Evolutionary conservation across 1,140 invertebrate genomes (phyloP).

Genomic region (Drosophila teissieri): DNA sequence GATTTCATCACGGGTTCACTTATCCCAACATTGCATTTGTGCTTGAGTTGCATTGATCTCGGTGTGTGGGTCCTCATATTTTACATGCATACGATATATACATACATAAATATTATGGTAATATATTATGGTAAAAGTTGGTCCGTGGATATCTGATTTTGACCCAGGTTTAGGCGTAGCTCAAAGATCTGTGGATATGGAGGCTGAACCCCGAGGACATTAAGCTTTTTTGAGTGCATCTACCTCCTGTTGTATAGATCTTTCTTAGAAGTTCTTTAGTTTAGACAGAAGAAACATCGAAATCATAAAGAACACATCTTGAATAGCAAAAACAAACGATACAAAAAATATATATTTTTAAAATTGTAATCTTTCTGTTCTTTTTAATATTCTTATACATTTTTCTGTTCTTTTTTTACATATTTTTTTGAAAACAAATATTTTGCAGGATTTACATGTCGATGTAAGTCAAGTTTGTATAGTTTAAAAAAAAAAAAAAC

Average conservation of each 20-base stretch:
- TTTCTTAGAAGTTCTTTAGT: constrained; percentile 50
- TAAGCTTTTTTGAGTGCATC: constrained; percentile 40
- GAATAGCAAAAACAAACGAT: constrained; percentile 14
- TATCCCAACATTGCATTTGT: constrained; percentile 54
- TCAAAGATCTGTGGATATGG: neutral
- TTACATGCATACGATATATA: constrained; percentile 12
- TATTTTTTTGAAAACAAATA: constrained; percentile 77
- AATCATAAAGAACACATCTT: constrained; percentile 3
- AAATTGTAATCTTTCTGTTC: constrained; percentile 58
- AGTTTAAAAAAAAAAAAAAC: constrained; percentile 53
- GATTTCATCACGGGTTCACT: constrained; percentile 21
- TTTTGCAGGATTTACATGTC: constrained; percentile 87
- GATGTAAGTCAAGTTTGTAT: constrained; percentile 86
- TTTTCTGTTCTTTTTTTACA: constrained; percentile 81
- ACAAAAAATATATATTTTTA: constrained; percentile 38
- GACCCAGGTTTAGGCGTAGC: neutral
- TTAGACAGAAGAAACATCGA: constrained; percentile 28
- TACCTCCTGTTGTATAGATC: neutral
- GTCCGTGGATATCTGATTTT: neutral
- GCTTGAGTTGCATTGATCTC: constrained; percentile 59
- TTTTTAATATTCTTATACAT: constrained; percentile 78
- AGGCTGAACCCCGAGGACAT: constrained; percentile 17
- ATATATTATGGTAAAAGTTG: neutral
- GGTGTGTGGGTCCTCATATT: constrained; percentile 29
- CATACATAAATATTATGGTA: too few relatives aligned